These are phyloP conservation scores for Eueremaeus valkanovi DNA, from an alignment of 2,888 invertebrate genomes.

Conservation along the genomic window DNA sequence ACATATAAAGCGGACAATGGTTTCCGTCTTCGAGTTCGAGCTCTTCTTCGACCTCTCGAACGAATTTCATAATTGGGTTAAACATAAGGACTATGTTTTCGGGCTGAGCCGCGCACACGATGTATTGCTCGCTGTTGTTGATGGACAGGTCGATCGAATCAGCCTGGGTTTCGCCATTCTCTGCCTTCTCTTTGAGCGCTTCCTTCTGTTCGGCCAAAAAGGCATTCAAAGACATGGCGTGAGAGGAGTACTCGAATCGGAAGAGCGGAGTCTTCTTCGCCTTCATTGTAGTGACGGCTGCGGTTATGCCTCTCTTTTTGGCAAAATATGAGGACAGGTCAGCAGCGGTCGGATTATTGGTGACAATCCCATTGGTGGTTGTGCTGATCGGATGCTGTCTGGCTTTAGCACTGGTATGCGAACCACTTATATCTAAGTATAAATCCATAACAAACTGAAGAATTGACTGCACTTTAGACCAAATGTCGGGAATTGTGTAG, in stretches of 20 bases:
- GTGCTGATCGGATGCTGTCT: neutral
- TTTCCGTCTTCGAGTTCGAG: slow-evolving; percentile 49
- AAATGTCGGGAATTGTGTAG: slow-evolving; percentile 73
- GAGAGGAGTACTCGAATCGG: slow-evolving; percentile 66
- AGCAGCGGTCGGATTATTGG: slow-evolving; percentile 35
- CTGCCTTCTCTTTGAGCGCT: slow-evolving; percentile 37
- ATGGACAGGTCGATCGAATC: slow-evolving; percentile 38
- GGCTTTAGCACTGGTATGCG: neutral
- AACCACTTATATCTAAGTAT: slow-evolving; percentile 39
- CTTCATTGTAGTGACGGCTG: neutral
- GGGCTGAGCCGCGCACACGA: slow-evolving; percentile 65
- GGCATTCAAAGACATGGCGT: slow-evolving; percentile 58
- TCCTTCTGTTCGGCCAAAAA: slow-evolving; percentile 57
- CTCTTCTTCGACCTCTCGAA: slow-evolving; percentile 57
- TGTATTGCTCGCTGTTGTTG: slow-evolving; percentile 56
- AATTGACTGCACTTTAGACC: slow-evolving; percentile 83
- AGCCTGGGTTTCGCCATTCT: slow-evolving; percentile 8
- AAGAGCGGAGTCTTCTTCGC: slow-evolving; percentile 57
- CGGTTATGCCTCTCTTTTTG: slow-evolving; percentile 10
- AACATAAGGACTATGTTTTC: slow-evolving; percentile 66
- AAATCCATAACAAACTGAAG: slow-evolving; percentile 39
- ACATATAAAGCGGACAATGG: slow-evolving; percentile 73
- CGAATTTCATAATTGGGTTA: slow-evolving; percentile 74
- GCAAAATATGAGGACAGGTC: slow-evolving; percentile 34
- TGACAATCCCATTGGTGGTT: neutral